phyloP scores from a whole-genome alignment of 2,888 invertebrate genomes.

The Drosophila nr. perissopoda region DNA sequence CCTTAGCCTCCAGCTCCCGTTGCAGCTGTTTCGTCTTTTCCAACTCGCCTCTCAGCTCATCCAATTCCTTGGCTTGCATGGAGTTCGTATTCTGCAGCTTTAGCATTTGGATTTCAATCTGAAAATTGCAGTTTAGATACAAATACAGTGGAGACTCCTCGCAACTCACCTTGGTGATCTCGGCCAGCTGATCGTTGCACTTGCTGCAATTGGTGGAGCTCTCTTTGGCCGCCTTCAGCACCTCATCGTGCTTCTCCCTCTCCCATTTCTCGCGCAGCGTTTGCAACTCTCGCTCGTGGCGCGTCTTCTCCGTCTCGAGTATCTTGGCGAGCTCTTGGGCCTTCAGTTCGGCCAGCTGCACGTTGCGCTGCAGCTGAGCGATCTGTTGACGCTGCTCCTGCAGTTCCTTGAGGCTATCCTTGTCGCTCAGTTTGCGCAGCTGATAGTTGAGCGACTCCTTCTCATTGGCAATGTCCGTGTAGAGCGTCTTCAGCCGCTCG shows the following conservation, averaged over 20 bases:
- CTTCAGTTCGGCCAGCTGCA: constrained; percentile 82
- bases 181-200: constrained; percentile 79
- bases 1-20: constrained; percentile 81
- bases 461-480: constrained; percentile 87
- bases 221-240: constrained; percentile 59
- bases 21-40: constrained; percentile 81
- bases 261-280: constrained; percentile 73
- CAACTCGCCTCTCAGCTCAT: constrained; percentile 78
- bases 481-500: constrained; percentile 86
- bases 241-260: constrained; percentile 61
- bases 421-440: constrained; percentile 86
- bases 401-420: constrained; percentile 85
- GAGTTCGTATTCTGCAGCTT: constrained; percentile 79
- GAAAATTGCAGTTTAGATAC: background rate
- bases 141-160: background rate
- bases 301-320: constrained; percentile 86
- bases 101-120: constrained; percentile 83
- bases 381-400: constrained; percentile 86
- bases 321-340: constrained; percentile 84
- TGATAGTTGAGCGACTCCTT: constrained; percentile 87
- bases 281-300: constrained; percentile 80
- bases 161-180: constrained; percentile 80
- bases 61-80: constrained; percentile 76
- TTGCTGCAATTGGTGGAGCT: constrained; percentile 74
- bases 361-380: constrained; percentile 85